Evolutionary conservation across 2,888 invertebrate genomes (phyloP).

Genomic region (Drosophila koepferae): DNA sequence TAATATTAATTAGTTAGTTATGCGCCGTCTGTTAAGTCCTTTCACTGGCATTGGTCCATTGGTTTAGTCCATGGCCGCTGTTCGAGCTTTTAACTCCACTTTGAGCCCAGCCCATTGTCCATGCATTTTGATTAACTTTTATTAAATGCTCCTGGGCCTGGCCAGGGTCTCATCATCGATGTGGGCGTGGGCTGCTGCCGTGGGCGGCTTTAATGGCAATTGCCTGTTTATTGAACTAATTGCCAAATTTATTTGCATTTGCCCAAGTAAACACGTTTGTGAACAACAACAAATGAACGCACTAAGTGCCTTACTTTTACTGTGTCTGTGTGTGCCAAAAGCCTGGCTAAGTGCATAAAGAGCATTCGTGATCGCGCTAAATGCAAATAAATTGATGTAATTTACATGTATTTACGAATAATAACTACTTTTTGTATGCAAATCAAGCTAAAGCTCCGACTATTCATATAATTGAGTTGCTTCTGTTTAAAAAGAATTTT

Average conservation of each 20-base stretch:
- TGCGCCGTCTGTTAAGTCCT: slow-evolving; percentile 38
- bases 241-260: slow-evolving; percentile 36
- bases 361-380: background rate
- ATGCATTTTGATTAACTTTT: slow-evolving; percentile 65
- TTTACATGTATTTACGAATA: background rate
- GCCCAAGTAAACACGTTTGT: background rate
- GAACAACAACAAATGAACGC: background rate
- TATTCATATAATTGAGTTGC: too few relatives aligned
- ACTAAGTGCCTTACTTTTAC: background rate
- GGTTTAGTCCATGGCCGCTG: slow-evolving; percentile 26
- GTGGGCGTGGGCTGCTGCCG: too few relatives aligned
- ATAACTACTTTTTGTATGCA: background rate
- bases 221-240: slow-evolving; percentile 50
- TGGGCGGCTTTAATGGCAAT: slow-evolving; percentile 24
- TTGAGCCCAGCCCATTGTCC: slow-evolving; percentile 47
- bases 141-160: slow-evolving; percentile 18
- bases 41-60: slow-evolving; percentile 32
- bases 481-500: too few relatives aligned
- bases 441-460: background rate
- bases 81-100: slow-evolving; percentile 54
- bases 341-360: background rate
- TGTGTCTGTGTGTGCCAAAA: background rate
- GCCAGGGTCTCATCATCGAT: background rate
- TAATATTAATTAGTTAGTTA: slow-evolving; percentile 83
- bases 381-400: background rate